Evolutionary conservation across 1,140 invertebrate genomes (phyloP).

Genomic region (Camponotus vicinus): DNA sequence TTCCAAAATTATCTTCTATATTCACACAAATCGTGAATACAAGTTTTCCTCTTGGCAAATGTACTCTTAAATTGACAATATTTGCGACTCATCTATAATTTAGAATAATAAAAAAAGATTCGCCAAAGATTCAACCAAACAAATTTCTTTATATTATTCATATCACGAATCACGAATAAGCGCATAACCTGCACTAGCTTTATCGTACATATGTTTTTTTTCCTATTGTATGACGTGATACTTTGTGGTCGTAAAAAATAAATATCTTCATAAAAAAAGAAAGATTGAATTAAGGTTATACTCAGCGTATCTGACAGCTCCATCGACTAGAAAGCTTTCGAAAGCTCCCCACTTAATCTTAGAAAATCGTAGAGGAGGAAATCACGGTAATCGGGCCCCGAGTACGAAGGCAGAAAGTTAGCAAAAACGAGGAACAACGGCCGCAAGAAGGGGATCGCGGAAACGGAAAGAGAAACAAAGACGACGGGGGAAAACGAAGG

Average conservation of each 20-base stretch:
- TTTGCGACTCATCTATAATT: too few relatives aligned
- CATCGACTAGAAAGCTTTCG: slow-evolving; percentile 1
- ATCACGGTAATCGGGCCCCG: slow-evolving; percentile 47
- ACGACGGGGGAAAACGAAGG: background rate
- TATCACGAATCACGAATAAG: too few relatives aligned
- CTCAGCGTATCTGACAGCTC: slow-evolving; percentile 42
- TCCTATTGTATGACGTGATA: background rate
- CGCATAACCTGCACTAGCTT: too few relatives aligned
- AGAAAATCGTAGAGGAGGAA: slow-evolving; percentile 67
- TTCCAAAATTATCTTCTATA: slow-evolving; percentile 1
- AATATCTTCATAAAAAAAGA: background rate
- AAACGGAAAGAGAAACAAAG: slow-evolving; percentile 46
- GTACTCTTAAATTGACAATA: background rate
- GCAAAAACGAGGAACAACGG: slow-evolving; percentile 8
- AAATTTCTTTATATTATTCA: too few relatives aligned
- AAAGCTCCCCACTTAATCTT: slow-evolving; percentile 62
- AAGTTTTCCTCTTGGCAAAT: background rate
- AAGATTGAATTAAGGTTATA: slow-evolving; percentile 61
- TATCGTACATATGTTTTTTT: background rate
- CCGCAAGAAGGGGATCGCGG: background rate
- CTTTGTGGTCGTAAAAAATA: background rate
- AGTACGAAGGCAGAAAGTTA: slow-evolving; percentile 44
- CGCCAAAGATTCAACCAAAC: too few relatives aligned
- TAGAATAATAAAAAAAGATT: too few relatives aligned
- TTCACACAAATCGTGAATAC: background rate